Percentiles rank a stretch among this genome's conserved stretches.
Evolutionary conservation across 2,797 vertebrate genomes (phyloP).

Genomic region (Muscicapa comitata): DNA sequence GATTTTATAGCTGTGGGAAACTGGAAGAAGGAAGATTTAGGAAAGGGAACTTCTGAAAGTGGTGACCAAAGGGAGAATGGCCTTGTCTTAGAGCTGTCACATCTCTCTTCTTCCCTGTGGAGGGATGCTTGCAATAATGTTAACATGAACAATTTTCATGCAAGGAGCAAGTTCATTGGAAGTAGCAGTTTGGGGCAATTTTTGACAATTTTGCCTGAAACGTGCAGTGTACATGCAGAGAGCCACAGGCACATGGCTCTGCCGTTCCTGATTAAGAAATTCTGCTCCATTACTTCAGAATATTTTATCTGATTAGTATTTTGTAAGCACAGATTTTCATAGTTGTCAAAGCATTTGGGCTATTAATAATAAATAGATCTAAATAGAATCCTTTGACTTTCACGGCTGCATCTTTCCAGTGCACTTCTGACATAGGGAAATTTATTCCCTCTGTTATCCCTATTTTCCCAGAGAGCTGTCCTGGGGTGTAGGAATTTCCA

Average conservation of each 20-base stretch:
- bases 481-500: not conserved
- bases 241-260: constrained; percentile 47
- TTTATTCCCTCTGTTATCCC: not conserved
- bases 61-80: not conserved
- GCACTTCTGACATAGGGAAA: not conserved
- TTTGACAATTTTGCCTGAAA: constrained; percentile 33
- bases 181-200: constrained; percentile 30
- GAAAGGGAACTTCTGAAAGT: not conserved
- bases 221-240: not conserved
- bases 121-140: not conserved
- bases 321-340: constrained; percentile 53
- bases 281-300: constrained; percentile 55
- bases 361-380: constrained; percentile 60
- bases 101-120: not conserved
- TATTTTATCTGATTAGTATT: constrained; percentile 58
- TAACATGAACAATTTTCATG: not conserved
- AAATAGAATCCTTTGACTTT: constrained; percentile 46
- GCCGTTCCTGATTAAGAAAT: constrained; percentile 41
- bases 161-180: not conserved
- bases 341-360: constrained; percentile 49
- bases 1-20: not conserved
- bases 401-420: not conserved
- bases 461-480: not conserved
- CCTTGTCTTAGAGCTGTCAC: not conserved
- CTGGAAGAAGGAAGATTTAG: not conserved